phyloP scores from a whole-genome alignment of 2,113 vertebrate genomes.

The Bungarus multicinctus region DNA sequence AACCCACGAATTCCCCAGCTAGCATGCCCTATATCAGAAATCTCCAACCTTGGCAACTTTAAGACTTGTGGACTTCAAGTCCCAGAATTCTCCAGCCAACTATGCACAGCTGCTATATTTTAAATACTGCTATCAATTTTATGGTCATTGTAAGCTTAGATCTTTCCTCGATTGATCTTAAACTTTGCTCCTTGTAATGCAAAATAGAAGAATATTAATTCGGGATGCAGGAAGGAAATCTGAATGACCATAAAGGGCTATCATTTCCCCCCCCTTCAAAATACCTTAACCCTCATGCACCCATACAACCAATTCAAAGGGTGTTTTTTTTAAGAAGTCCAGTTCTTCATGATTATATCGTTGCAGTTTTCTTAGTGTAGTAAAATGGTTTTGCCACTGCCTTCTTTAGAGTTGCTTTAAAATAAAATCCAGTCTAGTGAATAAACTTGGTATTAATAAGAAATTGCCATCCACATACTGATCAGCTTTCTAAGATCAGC shows the following conservation, averaged over 20 bases:
- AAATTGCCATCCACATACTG: neutral
- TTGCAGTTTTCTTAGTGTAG: neutral
- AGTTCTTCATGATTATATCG: neutral
- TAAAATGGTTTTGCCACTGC: neutral
- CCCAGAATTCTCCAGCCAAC: neutral
- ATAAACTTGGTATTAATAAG: neutral
- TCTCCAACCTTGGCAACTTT: too few species aligned
- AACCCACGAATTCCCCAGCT: neutral
- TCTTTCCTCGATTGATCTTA: neutral
- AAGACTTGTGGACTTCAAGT: neutral
- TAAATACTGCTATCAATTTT: neutral
- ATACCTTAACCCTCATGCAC: neutral
- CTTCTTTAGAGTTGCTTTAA: neutral
- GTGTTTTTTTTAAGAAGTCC: neutral
- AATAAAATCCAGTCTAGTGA: neutral
- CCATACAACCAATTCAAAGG: neutral
- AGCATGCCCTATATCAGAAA: neutral
- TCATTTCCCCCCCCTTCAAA: neutral
- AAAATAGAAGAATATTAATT: neutral
- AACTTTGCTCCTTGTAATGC: neutral
- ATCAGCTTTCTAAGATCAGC: neutral
- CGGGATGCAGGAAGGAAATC: neutral
- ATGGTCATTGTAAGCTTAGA: neutral
- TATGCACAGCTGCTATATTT: neutral
- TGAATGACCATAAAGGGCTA: neutral